Base-by-base conservation (phyloP, 2,888 invertebrate species). In the Diadromus collaris region DNA sequence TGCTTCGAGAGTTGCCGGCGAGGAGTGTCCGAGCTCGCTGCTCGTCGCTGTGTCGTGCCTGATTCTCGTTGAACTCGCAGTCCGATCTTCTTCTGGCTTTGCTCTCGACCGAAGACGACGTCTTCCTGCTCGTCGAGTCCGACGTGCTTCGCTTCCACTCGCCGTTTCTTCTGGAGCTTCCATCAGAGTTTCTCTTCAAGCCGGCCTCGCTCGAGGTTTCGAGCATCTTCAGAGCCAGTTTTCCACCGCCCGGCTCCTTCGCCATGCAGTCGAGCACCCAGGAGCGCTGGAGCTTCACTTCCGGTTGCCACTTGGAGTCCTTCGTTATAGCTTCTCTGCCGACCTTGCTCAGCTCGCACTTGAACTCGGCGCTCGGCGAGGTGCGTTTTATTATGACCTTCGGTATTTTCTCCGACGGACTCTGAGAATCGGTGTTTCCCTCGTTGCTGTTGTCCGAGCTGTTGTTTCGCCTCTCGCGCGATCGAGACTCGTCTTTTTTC, bases 301-400 rank as follows among this genome's bases (percentile, higher is more conserved):
- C 88, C 3, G 90, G 90, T 61, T 91, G 90, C 88, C 90, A 90
- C 44, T 84, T 87, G 1, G 85, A 79, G 19, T 84, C 85, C 21
- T 85, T 86, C 6, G 86, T 85, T n/a, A 87, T 83, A 0, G 86
- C 84, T 2, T 85, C 85, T 16, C 84, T 84, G 16, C 83, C 85
- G 10, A 81, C 81, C 74, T 89, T 89, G 58, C 90, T 90, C 7
- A 90, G 68, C 73, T 90, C 90, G 58, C 90, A 91, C 41, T 90
- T 91, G 44, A 91, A 91, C 70, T 90, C 90, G 0, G 90, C 86
- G 27, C 85, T 89, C 1, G 90, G 86, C 4, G 90, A 90, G 0
- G 88, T 84, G 48, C 91, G 82, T 70, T 90, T 91, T 54, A 91
- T 90, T 56, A 91, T 90, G 0, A 91, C 90, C 58, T 91, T 91